Conservation (phyloP, 2,797 vertebrate genomes). For the Crossoptilon crossoptilon region DNA sequence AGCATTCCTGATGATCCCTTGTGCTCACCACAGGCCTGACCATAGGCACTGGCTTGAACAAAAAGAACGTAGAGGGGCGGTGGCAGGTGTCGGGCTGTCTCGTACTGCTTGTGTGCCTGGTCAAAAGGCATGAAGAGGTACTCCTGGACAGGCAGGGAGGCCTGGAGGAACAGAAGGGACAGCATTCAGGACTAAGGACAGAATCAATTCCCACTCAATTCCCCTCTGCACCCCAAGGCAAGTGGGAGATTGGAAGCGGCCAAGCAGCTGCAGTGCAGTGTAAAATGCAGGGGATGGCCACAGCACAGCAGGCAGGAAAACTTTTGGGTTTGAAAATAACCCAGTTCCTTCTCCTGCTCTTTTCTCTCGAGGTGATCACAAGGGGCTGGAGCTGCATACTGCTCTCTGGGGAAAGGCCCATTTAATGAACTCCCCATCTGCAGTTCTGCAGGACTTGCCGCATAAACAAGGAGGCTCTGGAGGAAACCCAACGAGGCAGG, state of each 20-base stretch:
- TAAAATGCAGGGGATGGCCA: neutral
- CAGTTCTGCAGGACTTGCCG: neutral
- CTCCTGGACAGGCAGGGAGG: slow-evolving; percentile 95
- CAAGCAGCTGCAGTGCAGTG: rapidly evolving
- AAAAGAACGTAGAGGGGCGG: slow-evolving; percentile 96
- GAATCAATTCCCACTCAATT: rapidly evolving
- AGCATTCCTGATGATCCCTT: rapidly evolving
- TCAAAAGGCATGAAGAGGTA: slow-evolving; percentile 96
- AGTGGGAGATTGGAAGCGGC: rapidly evolving
- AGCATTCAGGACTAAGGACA: neutral
- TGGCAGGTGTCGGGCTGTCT: slow-evolving; percentile 92
- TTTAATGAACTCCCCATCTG: neutral
- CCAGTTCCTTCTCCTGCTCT: slow-evolving; percentile 30
- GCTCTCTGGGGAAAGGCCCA: slow-evolving; percentile 12
- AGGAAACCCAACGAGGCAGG: neutral
- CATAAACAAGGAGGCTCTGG: neutral
- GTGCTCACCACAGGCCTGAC: slow-evolving; percentile 94
- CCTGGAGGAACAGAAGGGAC: slow-evolving; percentile 77
- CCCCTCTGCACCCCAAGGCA: rapidly evolving
- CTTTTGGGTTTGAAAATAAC: slow-evolving; percentile 39
- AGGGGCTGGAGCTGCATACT: neutral
- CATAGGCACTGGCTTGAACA: slow-evolving; percentile 94
- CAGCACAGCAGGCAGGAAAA: neutral
- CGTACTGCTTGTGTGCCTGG: slow-evolving; percentile 94
- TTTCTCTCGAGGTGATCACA: neutral